Evolutionary conservation across 2,797 vertebrate genomes (phyloP).

Genomic region (Microctenopoma lineatum): DNA sequence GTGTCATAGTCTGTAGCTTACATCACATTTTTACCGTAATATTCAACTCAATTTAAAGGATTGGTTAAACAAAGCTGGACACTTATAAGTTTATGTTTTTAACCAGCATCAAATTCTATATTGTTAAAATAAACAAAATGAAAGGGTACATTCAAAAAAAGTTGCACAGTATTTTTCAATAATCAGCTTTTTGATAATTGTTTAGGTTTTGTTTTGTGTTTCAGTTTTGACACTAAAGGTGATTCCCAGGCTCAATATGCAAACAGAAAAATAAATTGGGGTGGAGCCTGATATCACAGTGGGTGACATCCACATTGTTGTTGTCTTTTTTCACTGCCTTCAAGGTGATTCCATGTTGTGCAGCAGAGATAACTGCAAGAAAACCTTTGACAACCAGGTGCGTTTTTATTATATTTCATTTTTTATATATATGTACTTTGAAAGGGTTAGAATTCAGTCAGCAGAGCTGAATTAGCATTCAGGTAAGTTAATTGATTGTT

Average conservation of each 20-base stretch:
- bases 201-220: not conserved
- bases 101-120: too few relatives aligned
- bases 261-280: conserved; percentile 45
- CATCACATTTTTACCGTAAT: too few relatives aligned
- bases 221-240: not conserved
- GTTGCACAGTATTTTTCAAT: not conserved
- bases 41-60: too few relatives aligned
- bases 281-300: conserved; percentile 69
- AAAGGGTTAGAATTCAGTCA: not conserved
- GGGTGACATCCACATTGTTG: conserved; percentile 39
- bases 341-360: conserved; percentile 6
- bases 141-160: not conserved
- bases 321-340: conserved; percentile 21
- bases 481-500: not conserved
- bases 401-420: conserved; percentile 27
- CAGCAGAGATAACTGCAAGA: conserved; percentile 38
- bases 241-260: conserved; percentile 43
- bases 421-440: not conserved
- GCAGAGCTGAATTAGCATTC: too few relatives aligned
- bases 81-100: too few relatives aligned
- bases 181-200: not conserved
- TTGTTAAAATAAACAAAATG: too few relatives aligned
- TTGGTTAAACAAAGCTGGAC: too few relatives aligned
- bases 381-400: conserved; percentile 54
- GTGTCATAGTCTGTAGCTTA: too few relatives aligned